Base-by-base conservation (phyloP, 2,888 invertebrate species). In the Melieria picta region DNA sequence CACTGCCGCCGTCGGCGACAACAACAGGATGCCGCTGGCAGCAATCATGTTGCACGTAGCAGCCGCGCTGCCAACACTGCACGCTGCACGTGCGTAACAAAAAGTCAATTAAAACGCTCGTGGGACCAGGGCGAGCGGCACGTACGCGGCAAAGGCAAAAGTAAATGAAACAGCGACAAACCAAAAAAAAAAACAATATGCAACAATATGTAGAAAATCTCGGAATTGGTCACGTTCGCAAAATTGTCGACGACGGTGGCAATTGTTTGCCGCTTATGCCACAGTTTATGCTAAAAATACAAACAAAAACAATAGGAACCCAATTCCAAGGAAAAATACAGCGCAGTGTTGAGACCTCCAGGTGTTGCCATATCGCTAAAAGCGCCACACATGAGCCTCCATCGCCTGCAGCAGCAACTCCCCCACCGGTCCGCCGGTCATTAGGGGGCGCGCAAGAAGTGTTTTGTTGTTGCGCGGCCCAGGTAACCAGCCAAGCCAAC, bases 1-100 rank as follows among this genome's bases (percentile, higher is more conserved):
- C 50, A 61, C 60, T 16, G 7, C 42, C 11, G 60, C 4, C 52
- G 67, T 1, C 13, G 57, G 11, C 57, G 13, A 43, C 16, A 52
- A 55, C 50, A 58, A 43, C 11, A 67, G 10, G 16, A 67, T 52
- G 16, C n/a, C 13, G 46, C 61, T 9, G n/a, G 45, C 43, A n/a
- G 56, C 46, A 11, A 5, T 9, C 4, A 30, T 13, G 13, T 9
- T 16, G 7, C 5, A 13, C 7, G 5, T 9, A 47, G 5, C 7
- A 16, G 16, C 13, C 4, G 10, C 61, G 4, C 10, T 46, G 5
- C 46, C 57, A 45, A 43, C 11, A 30, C 43, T 58, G 30, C 47
- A 62, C 61, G 47, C 45, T 69, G 62, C 62, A 69, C 62, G 62
- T 69, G 69, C 69, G 69, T 52, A 69, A 69, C 69, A 62, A 46